These are phyloP conservation scores for Herpetotheres cachinnans DNA, from an alignment of 2,113 vertebrate species.

Conservation along the genomic window DNA sequence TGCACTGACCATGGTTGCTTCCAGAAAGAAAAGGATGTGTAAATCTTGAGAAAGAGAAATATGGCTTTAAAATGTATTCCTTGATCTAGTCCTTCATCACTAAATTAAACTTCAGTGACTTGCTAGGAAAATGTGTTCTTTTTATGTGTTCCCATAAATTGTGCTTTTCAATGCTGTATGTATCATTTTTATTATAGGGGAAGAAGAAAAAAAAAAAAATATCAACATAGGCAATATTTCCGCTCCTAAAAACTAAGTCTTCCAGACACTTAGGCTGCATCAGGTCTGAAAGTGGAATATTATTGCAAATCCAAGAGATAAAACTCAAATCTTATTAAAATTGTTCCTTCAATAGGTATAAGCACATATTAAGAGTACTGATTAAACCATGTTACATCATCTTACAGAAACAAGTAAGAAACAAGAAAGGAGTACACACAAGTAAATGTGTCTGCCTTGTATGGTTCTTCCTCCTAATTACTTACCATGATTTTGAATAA, in stretches of 20 bases:
- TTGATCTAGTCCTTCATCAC: background rate
- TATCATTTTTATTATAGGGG: constrained; percentile 27
- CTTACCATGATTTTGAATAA: background rate
- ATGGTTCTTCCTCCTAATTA: background rate
- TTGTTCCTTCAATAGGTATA: background rate
- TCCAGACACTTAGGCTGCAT: background rate
- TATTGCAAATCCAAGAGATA: background rate
- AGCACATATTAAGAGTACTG: background rate
- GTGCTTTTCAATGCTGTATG: background rate
- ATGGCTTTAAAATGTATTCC: background rate
- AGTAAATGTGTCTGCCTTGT: background rate
- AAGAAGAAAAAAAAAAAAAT: background rate
- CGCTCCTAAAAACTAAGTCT: constrained; percentile 4
- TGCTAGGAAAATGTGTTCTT: constrained; percentile 23
- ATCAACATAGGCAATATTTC: constrained; percentile 32
- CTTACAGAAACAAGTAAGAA: background rate
- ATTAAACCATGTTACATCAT: background rate
- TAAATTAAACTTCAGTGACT: constrained; percentile 52
- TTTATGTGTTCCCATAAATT: constrained; percentile 43
- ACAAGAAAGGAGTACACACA: background rate
- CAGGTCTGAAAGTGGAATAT: background rate
- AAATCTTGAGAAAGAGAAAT: background rate
- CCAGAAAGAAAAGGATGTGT: background rate
- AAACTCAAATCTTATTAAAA: background rate
- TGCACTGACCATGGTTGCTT: background rate